Percentiles rank a stretch among this genome's conserved stretches.
Conservation (phyloP, 2,888 invertebrate genomes). For the Thecocarcelia acutangulata region DNA sequence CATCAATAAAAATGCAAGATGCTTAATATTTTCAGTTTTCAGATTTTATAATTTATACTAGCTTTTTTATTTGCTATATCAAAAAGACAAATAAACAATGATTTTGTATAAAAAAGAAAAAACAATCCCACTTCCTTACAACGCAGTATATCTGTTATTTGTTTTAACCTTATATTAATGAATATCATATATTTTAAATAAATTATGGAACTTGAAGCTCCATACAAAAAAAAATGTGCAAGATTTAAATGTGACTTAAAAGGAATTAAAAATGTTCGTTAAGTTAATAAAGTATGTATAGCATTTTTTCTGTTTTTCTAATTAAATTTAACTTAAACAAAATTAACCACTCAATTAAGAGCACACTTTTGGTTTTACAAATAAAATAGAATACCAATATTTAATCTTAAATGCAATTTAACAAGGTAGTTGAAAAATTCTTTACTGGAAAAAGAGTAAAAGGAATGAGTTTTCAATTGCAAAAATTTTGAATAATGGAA, state of each 20-base stretch:
- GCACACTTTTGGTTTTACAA: conserved; percentile 52
- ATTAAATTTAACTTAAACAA: conserved; percentile 26
- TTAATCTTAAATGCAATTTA: conserved; percentile 51
- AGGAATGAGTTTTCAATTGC: conserved; percentile 46
- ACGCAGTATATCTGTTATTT: conserved; percentile 45
- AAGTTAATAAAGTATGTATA: conserved; percentile 41
- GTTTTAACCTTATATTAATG: conserved; percentile 15
- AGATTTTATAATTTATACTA: conserved; percentile 43
- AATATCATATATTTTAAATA: conserved; percentile 38
- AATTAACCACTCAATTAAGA: conserved; percentile 45
- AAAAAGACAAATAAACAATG: conserved; percentile 57
- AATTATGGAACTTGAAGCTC: conserved; percentile 47
- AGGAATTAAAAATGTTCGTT: not conserved
- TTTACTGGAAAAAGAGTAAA: not conserved
- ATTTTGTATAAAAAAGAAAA: conserved; percentile 47
- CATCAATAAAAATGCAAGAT: too few species aligned
- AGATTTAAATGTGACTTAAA: conserved; percentile 24
- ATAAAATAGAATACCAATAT: not conserved
- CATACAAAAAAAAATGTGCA: conserved; percentile 11
- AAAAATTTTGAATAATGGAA: not conserved
- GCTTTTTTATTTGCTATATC: conserved; percentile 49
- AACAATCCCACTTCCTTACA: conserved; percentile 65
- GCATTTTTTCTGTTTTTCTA: conserved; percentile 9
- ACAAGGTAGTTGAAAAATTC: not conserved
- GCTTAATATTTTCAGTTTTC: too few species aligned